These are phyloP conservation scores for Lochmaea capreae DNA, from an alignment of 2,888 invertebrate species.

Conservation along the genomic window DNA sequence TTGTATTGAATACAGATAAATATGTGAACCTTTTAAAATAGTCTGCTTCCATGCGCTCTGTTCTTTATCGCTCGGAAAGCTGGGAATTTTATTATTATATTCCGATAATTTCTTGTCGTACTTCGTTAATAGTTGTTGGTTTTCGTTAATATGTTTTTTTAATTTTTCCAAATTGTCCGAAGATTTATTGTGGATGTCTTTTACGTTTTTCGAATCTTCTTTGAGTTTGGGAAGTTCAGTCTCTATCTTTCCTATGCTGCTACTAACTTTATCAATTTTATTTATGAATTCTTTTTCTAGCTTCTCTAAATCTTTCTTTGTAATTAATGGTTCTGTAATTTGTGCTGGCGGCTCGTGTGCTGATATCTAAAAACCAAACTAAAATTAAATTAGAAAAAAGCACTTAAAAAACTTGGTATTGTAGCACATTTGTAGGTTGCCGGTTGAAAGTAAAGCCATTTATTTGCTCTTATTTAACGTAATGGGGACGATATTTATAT, in stretches of 20 bases:
- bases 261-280: constrained; percentile 59
- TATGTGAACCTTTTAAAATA: constrained; percentile 59
- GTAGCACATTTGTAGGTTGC: too few species aligned
- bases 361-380: constrained; percentile 37
- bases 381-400: not conserved
- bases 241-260: constrained; percentile 56
- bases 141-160: constrained; percentile 65
- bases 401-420: too few species aligned
- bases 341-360: constrained; percentile 50
- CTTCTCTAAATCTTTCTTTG: constrained; percentile 57
- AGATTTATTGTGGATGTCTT: constrained; percentile 65
- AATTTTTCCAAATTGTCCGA: constrained; percentile 65
- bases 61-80: constrained; percentile 50
- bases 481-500: too few species aligned
- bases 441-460: too few species aligned
- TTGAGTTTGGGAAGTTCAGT: constrained; percentile 59
- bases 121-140: constrained; percentile 70
- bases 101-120: constrained; percentile 71
- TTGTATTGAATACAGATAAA: not conserved
- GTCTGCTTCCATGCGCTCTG: constrained; percentile 60
- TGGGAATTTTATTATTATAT: constrained; percentile 59
- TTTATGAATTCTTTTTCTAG: constrained; percentile 54
- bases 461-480: too few species aligned
- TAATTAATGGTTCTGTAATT: constrained; percentile 51
- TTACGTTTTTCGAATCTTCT: constrained; percentile 63